Evolutionary conservation across 2,888 invertebrate species (phyloP), one percentile per base, ranked within the genome.

Genomic region (Argyresthia albistria): DNA sequence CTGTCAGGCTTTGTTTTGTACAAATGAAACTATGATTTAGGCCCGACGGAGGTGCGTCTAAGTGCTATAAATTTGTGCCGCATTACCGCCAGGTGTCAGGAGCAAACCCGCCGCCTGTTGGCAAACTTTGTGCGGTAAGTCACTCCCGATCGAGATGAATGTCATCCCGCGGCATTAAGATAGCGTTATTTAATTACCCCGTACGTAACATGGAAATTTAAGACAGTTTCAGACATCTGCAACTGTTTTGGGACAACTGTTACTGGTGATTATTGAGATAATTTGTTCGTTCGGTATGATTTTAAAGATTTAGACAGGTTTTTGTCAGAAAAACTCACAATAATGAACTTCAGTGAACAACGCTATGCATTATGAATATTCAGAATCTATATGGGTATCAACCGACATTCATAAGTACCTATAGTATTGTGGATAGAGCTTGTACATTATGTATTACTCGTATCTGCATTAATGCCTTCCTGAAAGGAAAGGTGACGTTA

Each of bases 11-110:
- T 52, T 50, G 53, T 56, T 55, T 54, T 52, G 57, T n/a, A 39
- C 39, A 39, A 39, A 39, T 39, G 39, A 39, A 39, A 39, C 39
- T 39, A 39, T n/a, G 39, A n/a, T 39, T 11, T n/a, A 39, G 39
- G n/a, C 39, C 10, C 54, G 64, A 50, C 59, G 65, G 62, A 69
- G 71, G 71, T 71, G 69, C 66, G 70, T 67, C 74, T 69, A 67
- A 65, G 64, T 64, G 74, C 73, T 62, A 80, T 81, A 80, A 82
- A 80, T 82, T 78, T 66, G 56, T 59, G 70, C 68, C 74, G 80
- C 80, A 81, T 81, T 81, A 80, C 80, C 70, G 71, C 73, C 79
- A 78, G 80, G 78, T 80, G 81, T 79, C 79, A 77, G 66, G 66
- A 62, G 69, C 76, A 78, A 73, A 76, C 69, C 76, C 74, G 66